phyloP scores from a whole-genome alignment of 1,140 invertebrate species.

The Ganaspis sp. region DNA sequence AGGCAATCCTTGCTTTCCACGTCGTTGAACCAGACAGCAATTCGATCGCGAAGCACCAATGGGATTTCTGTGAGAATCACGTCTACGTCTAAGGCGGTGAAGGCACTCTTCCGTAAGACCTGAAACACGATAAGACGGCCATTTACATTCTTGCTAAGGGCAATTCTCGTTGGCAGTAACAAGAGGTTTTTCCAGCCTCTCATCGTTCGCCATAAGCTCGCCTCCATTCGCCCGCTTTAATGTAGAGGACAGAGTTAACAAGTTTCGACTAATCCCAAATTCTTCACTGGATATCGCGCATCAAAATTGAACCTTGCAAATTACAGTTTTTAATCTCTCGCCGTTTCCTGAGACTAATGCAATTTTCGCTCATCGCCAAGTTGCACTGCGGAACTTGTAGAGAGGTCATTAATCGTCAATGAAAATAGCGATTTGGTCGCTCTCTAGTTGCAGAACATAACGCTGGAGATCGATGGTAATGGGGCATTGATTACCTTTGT shows the following conservation, averaged over 20 bases:
- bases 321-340: neutral
- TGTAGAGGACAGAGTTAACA: slow-evolving; percentile 38
- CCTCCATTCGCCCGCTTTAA: slow-evolving; percentile 34
- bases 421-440: neutral
- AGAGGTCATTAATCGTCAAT: neutral
- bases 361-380: too few relatives aligned
- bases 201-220: slow-evolving; percentile 29
- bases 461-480: neutral
- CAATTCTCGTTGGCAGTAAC: slow-evolving; percentile 66
- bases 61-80: slow-evolving; percentile 54
- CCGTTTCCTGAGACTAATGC: too few relatives aligned
- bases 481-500: slow-evolving; percentile 1
- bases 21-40: slow-evolving; percentile 48
- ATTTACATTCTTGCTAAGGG: slow-evolving; percentile 68
- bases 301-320: neutral
- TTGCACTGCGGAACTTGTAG: neutral
- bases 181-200: slow-evolving; percentile 50
- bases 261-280: slow-evolving; percentile 35
- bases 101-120: slow-evolving; percentile 44
- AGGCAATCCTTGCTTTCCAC: slow-evolving; percentile 53
- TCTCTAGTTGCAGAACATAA: neutral
- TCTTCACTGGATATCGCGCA: neutral
- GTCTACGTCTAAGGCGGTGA: slow-evolving; percentile 39
- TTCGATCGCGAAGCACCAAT: slow-evolving; percentile 57
- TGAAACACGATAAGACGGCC: slow-evolving; percentile 63